Percentiles rank a stretch among this genome's conserved stretches.
These are phyloP conservation scores for Notarius quadriscutis DNA, from an alignment of 2,113 vertebrate genomes.

Conservation along the genomic window DNA sequence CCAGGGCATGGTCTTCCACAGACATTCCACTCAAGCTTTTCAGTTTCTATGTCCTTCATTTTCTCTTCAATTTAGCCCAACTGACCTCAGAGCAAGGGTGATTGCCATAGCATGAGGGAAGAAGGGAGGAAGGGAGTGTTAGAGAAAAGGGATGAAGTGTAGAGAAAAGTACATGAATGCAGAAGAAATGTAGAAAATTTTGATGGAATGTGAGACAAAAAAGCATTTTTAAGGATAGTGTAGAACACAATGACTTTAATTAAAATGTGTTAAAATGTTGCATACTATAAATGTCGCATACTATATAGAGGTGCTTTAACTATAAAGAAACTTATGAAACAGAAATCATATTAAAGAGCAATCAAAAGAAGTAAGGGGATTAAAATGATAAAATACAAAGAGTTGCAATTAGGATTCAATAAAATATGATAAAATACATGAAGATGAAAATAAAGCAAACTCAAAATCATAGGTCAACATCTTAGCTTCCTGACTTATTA, in stretches of 20 bases:
- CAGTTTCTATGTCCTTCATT: slow-evolving; percentile 14
- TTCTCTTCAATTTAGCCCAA: slow-evolving; percentile 21
- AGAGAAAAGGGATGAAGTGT: background rate
- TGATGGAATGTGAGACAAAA: background rate
- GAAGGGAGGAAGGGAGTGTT: background rate
- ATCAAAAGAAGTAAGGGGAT: background rate
- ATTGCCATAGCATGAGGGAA: slow-evolving; percentile 24
- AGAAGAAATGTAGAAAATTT: slow-evolving; percentile 5
- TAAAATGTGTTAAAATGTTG: background rate
- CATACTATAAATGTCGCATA: no score
- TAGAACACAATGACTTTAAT: background rate
- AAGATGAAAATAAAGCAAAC: background rate
- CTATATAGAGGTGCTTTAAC: background rate
- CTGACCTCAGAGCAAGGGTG: slow-evolving; percentile 30
- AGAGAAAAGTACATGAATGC: slow-evolving; percentile 5
- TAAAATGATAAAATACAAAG: background rate
- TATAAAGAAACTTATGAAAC: background rate
- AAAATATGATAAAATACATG: background rate
- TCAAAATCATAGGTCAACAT: background rate
- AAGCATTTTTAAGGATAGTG: background rate
- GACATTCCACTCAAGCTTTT: slow-evolving; percentile 42
- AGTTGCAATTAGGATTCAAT: background rate
- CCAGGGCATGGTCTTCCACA: slow-evolving; percentile 32
- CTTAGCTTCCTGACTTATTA: background rate
- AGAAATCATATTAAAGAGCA: background rate